These are phyloP conservation scores for Sesia bembeciformis DNA, from an alignment of 2,888 invertebrate genomes.

Conservation along the genomic window DNA sequence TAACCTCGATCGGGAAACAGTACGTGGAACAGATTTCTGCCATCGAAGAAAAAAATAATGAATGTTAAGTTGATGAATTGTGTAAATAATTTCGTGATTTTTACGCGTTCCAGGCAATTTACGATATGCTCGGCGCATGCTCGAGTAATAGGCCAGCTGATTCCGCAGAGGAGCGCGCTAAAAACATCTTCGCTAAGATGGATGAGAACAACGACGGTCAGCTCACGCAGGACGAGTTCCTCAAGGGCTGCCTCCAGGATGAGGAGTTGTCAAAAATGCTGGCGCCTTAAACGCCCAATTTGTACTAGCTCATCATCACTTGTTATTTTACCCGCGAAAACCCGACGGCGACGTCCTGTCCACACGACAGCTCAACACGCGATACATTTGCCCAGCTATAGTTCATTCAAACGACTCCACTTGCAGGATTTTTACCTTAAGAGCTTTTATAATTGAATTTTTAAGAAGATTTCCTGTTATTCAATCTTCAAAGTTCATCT, in stretches of 20 bases:
- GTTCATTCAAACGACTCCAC: not conserved
- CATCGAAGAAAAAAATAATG: too few relatives aligned
- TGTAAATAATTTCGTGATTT: not conserved
- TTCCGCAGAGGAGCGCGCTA: constrained; percentile 97
- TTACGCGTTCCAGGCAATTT: constrained; percentile 91
- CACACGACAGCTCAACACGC: constrained; percentile 18
- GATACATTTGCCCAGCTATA: not conserved
- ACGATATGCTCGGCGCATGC: constrained; percentile 99
- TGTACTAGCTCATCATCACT: constrained; percentile 8
- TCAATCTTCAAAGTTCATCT: not conserved
- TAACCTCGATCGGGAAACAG: not conserved
- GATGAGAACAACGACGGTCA: constrained; percentile 99
- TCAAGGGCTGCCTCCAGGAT: constrained; percentile 97
- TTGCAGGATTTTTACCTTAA: not conserved
- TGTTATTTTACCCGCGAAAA: constrained; percentile 32
- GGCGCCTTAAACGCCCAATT: constrained; percentile 81
- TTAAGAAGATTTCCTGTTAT: not conserved
- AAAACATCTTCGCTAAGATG: constrained; percentile 99
- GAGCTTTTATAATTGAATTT: not conserved
- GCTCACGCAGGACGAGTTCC: constrained; percentile 97
- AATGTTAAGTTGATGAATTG: not conserved
- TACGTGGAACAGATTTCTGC: not conserved
- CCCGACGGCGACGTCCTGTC: constrained; percentile 35
- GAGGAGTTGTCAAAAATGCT: constrained; percentile 96
- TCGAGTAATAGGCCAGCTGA: constrained; percentile 96